These are phyloP conservation scores for Phasianus colchicus DNA, from an alignment of 2,113 vertebrate genomes.

Conservation along the genomic window DNA sequence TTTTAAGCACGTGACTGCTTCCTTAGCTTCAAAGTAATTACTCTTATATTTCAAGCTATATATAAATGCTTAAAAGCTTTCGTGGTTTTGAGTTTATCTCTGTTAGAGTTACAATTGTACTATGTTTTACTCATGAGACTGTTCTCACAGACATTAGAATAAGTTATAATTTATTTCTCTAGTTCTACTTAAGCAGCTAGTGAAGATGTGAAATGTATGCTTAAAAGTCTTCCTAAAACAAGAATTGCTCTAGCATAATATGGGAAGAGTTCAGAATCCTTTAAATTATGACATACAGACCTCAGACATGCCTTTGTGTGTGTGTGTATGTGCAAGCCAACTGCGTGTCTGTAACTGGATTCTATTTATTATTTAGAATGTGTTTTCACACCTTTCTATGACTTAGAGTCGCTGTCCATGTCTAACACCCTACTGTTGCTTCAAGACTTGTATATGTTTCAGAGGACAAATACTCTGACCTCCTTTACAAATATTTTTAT, in stretches of 20 bases:
- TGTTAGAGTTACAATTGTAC: background rate
- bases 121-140: background rate
- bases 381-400: background rate
- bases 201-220: background rate
- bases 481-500: background rate
- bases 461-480: background rate
- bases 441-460: background rate
- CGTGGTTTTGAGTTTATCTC: background rate
- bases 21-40: background rate
- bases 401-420: background rate
- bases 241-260: background rate
- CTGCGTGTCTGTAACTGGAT: background rate
- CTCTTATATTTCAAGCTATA: background rate
- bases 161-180: background rate
- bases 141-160: background rate
- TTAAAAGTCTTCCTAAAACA: background rate
- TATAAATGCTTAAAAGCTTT: background rate
- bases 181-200: background rate
- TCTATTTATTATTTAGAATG: background rate
- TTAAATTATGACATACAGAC: background rate
- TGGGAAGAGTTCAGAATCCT: background rate
- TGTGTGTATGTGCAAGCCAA: background rate
- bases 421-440: background rate
- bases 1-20: background rate
- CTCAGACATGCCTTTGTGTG: background rate